Conservation (phyloP, 2,797 vertebrate species). For the Esox masquinongy region DNA sequence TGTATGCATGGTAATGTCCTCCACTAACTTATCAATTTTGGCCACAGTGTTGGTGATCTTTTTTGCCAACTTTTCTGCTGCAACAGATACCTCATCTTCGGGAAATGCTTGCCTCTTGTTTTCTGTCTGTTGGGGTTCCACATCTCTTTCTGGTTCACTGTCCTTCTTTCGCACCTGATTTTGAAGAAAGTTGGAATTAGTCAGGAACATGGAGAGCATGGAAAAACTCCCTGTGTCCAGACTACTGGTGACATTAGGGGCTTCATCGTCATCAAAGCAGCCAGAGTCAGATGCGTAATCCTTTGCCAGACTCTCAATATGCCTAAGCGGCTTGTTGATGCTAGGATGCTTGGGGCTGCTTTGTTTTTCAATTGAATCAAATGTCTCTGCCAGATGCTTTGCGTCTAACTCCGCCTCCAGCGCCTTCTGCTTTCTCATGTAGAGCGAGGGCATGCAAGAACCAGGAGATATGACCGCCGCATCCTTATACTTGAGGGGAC, state of each 20-base stretch:
- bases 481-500: slow-evolving; percentile 92
- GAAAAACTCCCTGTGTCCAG: slow-evolving; percentile 89
- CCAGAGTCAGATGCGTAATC: slow-evolving; percentile 97
- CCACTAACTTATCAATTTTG: slow-evolving; percentile 94
- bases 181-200: slow-evolving; percentile 88
- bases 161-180: slow-evolving; percentile 83
- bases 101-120: slow-evolving; percentile 69
- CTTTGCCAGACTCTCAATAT: slow-evolving; percentile 91
- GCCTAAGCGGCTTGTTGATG: slow-evolving; percentile 84
- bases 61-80: slow-evolving; percentile 87
- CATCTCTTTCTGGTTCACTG: slow-evolving; percentile 81
- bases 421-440: slow-evolving; percentile 96
- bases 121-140: slow-evolving; percentile 55
- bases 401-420: slow-evolving; percentile 95
- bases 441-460: slow-evolving; percentile 92
- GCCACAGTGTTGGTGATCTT: slow-evolving; percentile 93
- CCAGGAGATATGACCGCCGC: slow-evolving; percentile 87
- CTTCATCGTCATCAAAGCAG: slow-evolving; percentile 95
- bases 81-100: slow-evolving; percentile 80
- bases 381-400: slow-evolving; percentile 90
- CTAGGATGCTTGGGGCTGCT: slow-evolving; percentile 80
- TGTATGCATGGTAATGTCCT: slow-evolving; percentile 95
- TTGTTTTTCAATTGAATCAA: slow-evolving; percentile 90
- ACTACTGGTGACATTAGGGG: slow-evolving; percentile 84
- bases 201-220: slow-evolving; percentile 91